These are phyloP conservation scores for Vanessa tameamea DNA, from an alignment of 1,140 invertebrate species.

Conservation along the genomic window DNA sequence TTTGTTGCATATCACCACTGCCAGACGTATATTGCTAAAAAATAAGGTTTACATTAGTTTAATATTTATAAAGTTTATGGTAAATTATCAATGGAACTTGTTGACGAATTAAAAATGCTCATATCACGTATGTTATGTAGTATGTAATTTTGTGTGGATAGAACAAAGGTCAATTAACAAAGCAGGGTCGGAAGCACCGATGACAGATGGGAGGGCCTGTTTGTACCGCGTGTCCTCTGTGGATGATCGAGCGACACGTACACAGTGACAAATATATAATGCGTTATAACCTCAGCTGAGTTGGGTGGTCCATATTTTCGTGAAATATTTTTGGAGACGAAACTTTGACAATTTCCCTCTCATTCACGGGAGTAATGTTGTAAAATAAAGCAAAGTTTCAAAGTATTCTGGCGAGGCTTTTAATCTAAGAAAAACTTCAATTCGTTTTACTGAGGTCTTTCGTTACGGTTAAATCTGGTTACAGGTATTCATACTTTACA, in stretches of 20 bases:
- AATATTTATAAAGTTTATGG: background rate
- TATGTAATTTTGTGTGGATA: background rate
- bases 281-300: background rate
- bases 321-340: background rate
- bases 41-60: background rate
- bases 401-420: background rate
- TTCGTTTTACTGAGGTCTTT: background rate
- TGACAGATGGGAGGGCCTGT: conserved; percentile 55
- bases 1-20: too few relatives aligned
- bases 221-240: conserved; percentile 27
- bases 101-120: background rate
- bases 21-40: too few relatives aligned
- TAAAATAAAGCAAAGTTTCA: background rate
- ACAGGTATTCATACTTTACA: background rate
- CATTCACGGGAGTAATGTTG: background rate
- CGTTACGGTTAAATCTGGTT: background rate
- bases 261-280: conserved; percentile 1
- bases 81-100: too few relatives aligned
- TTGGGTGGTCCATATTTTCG: background rate
- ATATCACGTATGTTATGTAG: background rate
- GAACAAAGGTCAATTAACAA: conserved; percentile 49
- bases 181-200: conserved; percentile 46
- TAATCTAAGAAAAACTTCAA: background rate
- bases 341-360: background rate
- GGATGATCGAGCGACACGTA: conserved; percentile 36